phyloP scores from a whole-genome alignment of 2,797 vertebrate genomes.

The Neostethus bicornis region DNA sequence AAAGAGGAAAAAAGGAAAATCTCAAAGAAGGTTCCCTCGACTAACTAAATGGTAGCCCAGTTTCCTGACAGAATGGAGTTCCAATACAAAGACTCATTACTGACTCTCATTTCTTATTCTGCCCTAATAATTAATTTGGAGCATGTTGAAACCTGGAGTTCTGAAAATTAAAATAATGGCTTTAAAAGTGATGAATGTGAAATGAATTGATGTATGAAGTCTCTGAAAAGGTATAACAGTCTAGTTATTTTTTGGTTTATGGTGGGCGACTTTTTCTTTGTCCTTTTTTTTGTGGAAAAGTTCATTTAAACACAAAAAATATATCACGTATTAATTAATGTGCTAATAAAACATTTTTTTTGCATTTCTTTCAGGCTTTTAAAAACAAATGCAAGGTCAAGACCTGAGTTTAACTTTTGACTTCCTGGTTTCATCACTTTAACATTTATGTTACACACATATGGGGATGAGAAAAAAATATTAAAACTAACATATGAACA shows the following conservation, averaged over 20 bases:
- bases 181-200: slow-evolving; percentile 64
- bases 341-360: slow-evolving; percentile 10
- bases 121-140: slow-evolving; percentile 77
- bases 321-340: neutral
- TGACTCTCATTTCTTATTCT: slow-evolving; percentile 66
- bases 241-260: slow-evolving; percentile 59
- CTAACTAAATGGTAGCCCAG: slow-evolving; percentile 80
- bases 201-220: slow-evolving; percentile 58
- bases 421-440: slow-evolving; percentile 58
- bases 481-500: slow-evolving; percentile 63
- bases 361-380: slow-evolving; percentile 25
- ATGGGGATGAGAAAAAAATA: slow-evolving; percentile 20
- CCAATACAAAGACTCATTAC: slow-evolving; percentile 75
- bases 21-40: slow-evolving; percentile 76
- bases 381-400: slow-evolving; percentile 37
- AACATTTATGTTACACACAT: slow-evolving; percentile 58
- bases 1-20: slow-evolving; percentile 80
- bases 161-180: slow-evolving; percentile 70
- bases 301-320: too few species aligned
- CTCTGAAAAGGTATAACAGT: slow-evolving; percentile 40
- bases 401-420: slow-evolving; percentile 52
- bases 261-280: neutral
- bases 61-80: slow-evolving; percentile 77
- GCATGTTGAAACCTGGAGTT: slow-evolving; percentile 68
- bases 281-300: neutral